Percentiles rank a stretch among this genome's conserved stretches.
These are phyloP conservation scores for Drosophila testacea DNA, from an alignment of 2,888 invertebrate genomes.

Conservation along the genomic window DNA sequence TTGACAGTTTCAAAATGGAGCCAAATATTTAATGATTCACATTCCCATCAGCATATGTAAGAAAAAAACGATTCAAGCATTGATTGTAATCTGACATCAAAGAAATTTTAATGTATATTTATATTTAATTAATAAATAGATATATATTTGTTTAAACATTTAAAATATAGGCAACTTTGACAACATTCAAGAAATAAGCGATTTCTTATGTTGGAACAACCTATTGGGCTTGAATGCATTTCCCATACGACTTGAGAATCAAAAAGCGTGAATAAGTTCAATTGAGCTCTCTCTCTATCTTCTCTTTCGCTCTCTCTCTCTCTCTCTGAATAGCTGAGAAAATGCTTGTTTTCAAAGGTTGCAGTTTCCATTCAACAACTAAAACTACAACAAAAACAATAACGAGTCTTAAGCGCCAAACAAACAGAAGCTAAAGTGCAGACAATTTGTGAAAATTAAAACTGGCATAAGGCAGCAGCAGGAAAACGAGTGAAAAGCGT, in stretches of 20 bases:
- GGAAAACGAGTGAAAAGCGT: conserved; percentile 12
- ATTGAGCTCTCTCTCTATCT: neutral
- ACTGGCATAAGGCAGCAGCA: conserved; percentile 33
- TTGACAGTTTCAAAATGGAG: conserved; percentile 28
- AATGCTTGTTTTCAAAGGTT: conserved; percentile 3
- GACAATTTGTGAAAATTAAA: conserved; percentile 53
- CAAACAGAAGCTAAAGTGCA: conserved; percentile 30
- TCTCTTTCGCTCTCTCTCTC: too few species aligned
- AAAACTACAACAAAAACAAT: neutral
- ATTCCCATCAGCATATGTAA: neutral
- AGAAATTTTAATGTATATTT: too few species aligned
- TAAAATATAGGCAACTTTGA: too few species aligned
- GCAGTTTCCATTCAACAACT: neutral
- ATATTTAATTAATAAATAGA: too few species aligned
- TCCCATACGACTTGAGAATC: neutral
- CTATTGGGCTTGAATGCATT: neutral
- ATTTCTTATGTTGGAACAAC: neutral
- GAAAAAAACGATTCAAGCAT: too few species aligned
- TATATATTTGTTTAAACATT: too few species aligned
- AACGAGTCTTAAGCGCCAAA: conserved; percentile 3
- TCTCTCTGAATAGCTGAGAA: neutral
- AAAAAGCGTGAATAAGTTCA: conserved; percentile 2
- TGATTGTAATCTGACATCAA: too few species aligned
- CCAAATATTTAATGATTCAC: neutral
- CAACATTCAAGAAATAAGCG: neutral